A percentile compares a stretch with the other conserved stretches of the same genome.
phyloP scores from a whole-genome alignment of 64 coral and sea anemone species.

The Cladopsammia gracilis region DNA sequence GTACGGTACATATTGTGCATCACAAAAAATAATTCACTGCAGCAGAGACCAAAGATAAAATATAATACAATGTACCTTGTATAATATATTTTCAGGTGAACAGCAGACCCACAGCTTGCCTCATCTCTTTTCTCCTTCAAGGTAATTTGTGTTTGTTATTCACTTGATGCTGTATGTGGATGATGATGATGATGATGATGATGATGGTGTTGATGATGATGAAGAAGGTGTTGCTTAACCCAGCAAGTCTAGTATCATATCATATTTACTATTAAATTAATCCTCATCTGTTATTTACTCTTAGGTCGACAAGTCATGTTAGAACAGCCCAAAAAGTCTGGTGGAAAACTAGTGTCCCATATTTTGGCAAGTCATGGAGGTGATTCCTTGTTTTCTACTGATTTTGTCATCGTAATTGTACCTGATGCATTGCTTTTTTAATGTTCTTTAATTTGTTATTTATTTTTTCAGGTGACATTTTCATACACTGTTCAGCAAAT shows the following conservation, averaged over 20 bases:
- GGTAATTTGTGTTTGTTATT: slow-evolving; percentile 60
- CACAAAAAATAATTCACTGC: neutral
- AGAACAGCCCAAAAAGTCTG: slow-evolving; percentile 96
- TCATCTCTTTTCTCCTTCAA: slow-evolving; percentile 95
- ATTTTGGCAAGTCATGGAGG: slow-evolving; percentile 96
- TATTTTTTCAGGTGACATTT: slow-evolving; percentile 87
- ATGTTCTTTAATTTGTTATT: neutral
- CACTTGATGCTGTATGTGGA: neutral
- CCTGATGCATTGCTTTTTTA: no score
- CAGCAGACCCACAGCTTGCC: slow-evolving; percentile 94
- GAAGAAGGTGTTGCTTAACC: no score
- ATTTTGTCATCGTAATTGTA: neutral
- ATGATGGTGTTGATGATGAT: no score
- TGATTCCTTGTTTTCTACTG: neutral
- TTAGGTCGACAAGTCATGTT: slow-evolving; percentile 94
- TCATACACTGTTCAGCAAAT: slow-evolving; percentile 93
- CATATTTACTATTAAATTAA: neutral
- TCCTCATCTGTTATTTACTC: neutral
- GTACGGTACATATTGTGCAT: slow-evolving; percentile 9
- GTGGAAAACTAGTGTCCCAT: slow-evolving; percentile 92
- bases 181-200: no score
- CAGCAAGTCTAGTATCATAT: neutral
- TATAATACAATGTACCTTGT: no score
- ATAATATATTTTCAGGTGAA: slow-evolving; percentile 89
- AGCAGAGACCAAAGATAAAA: no score